Conservation (phyloP, 35 echinoderm and acorn worm genomes). For the Apostichopus japonicus region DNA sequence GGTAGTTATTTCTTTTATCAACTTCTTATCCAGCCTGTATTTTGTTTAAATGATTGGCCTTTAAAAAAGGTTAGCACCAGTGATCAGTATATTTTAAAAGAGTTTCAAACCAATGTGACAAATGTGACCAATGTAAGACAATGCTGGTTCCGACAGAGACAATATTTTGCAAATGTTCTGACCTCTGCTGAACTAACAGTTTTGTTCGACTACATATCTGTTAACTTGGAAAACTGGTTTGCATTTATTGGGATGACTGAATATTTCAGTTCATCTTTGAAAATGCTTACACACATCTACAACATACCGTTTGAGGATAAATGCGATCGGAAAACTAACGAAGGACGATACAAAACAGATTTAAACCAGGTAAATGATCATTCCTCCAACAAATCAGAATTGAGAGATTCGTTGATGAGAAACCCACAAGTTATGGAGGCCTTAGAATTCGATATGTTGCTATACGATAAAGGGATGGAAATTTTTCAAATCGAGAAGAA, state of each 20-base stretch:
- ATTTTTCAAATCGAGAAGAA: constrained; percentile 16
- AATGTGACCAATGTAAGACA: neutral
- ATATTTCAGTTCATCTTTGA: neutral
- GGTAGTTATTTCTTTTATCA: constrained; percentile 62
- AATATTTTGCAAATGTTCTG: neutral
- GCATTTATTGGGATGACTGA: constrained; percentile 19
- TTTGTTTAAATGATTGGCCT: neutral
- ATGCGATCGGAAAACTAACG: too few relatives aligned
- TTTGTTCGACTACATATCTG: neutral
- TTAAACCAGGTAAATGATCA: neutral
- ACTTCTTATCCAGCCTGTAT: neutral
- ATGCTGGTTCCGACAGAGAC: constrained; percentile 17
- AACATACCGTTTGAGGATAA: neutral
- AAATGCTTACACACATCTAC: neutral
- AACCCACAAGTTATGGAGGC: neutral
- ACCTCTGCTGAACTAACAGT: neutral
- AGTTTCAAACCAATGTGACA: neutral
- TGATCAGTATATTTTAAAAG: neutral
- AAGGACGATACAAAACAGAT: neutral
- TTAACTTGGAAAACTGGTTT: constrained; percentile 25
- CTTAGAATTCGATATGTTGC: neutral
- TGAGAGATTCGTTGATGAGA: neutral
- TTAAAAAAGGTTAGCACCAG: neutral
- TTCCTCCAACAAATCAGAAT: neutral
- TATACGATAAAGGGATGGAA: neutral